Conservation (phyloP, 2,797 vertebrate genomes). For the Pagetopsis macropterus region DNA sequence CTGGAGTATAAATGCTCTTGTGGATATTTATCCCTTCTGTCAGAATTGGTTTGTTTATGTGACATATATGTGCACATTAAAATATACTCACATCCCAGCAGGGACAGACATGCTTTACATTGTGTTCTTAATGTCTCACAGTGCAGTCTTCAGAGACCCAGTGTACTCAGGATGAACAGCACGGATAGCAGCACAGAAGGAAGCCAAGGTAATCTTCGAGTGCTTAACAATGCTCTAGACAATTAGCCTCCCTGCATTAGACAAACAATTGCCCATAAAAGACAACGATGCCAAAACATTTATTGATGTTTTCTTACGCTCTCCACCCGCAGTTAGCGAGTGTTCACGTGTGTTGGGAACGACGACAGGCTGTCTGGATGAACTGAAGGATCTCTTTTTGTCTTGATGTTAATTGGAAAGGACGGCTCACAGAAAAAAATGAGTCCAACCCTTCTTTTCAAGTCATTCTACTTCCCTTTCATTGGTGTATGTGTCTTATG, state of each 20-base stretch:
- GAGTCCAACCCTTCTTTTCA: constrained; percentile 69
- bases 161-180: constrained; percentile 80
- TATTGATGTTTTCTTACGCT: constrained; percentile 60
- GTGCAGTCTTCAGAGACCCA: constrained; percentile 84
- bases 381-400: constrained; percentile 55
- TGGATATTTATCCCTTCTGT: constrained; percentile 63
- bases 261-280: constrained; percentile 72
- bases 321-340: constrained; percentile 60
- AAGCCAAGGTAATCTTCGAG: constrained; percentile 74
- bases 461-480: constrained; percentile 70
- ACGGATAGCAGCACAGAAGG: constrained; percentile 83
- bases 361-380: constrained; percentile 63
- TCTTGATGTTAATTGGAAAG: constrained; percentile 71
- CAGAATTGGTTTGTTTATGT: constrained; percentile 65
- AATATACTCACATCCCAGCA: constrained; percentile 74
- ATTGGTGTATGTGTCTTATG: constrained; percentile 65
- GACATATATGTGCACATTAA: constrained; percentile 78
- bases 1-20: constrained; percentile 67
- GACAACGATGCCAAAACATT: constrained; percentile 63
- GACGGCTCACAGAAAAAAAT: constrained; percentile 64
- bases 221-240: constrained; percentile 70
- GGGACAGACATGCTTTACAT: constrained; percentile 76
- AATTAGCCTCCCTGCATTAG: constrained; percentile 72
- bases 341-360: constrained; percentile 59
- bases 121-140: constrained; percentile 83